Evolutionary conservation across 1,140 invertebrate genomes (phyloP), one percentile per base, ranked within the genome.

Genomic region (Anadara kagoshimensis): DNA sequence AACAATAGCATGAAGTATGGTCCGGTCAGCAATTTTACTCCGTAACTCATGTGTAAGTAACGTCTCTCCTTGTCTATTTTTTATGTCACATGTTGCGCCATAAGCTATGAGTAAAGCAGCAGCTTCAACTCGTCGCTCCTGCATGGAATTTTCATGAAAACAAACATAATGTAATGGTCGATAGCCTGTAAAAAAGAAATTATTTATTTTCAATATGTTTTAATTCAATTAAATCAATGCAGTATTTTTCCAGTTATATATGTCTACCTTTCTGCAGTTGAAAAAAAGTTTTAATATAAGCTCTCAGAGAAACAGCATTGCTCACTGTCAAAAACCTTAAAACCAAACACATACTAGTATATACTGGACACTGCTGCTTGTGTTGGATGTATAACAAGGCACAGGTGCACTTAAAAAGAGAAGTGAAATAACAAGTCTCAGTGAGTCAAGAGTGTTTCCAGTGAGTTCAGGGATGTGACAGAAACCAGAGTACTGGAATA

Each of bases 81-180:
- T 73, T 5, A 87, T 83, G 56, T 82, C 71, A 49, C 73, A 75
- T 63, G 85, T 74, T 18, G 87, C 86, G 57, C 87, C 87, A 58
- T 85, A 86, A 1, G 86, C 74, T 26, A 88, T 85, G 3, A 88
- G 61, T 56, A 88, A 75, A 10, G 78, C 79, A 0, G 85, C 85
- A 49, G 80, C 80, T 57, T 85, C 79, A n/a, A 85, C 83, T 11
- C 85, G 70, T 20, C 85, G 56, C 14, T 83, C 80, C 29, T 82
- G 79, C 54, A 71, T 67, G 8, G 59, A 69, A 20, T 80, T 73
- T 14, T 86, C 86, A 73, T 78, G 80, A 62, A 88, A 87, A 73
- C 82, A 80, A 1, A 84, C 85, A 73, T 86, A 87, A 57, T 88
- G 85, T n/a, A 88, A 69, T 8, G 87, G 85, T 11, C 81, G 78